Evolutionary conservation across 1,140 invertebrate genomes (phyloP).

Genomic region (Protaetia brevitarsis): DNA sequence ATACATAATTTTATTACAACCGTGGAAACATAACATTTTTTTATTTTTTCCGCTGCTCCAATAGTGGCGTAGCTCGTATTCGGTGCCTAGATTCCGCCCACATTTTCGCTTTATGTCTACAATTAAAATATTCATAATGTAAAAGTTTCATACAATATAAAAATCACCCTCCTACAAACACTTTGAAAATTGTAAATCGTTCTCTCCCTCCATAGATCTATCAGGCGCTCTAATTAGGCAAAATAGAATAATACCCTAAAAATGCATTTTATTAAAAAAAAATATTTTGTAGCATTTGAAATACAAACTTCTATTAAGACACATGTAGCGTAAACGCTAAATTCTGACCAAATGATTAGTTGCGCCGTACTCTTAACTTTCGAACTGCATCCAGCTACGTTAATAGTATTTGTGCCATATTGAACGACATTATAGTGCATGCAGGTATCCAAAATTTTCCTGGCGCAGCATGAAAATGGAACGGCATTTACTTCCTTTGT

Average conservation of each 20-base stretch:
- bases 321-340: conserved; percentile 23
- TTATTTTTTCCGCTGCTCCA: not conserved
- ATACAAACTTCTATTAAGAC: conserved; percentile 28
- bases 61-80: not conserved
- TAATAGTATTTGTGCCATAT: conserved; percentile 30
- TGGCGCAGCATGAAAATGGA: conserved; percentile 33
- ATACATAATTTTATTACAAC: too few relatives aligned
- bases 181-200: not conserved
- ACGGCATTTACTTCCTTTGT: conserved; percentile 23
- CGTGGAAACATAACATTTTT: not conserved
- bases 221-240: not conserved
- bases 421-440: conserved; percentile 30
- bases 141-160: not conserved
- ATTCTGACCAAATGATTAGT: conserved; percentile 25
- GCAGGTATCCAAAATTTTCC: conserved; percentile 20
- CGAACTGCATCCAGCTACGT: conserved; percentile 25
- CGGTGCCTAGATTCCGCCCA: not conserved
- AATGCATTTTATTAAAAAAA: not conserved
- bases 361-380: conserved; percentile 17
- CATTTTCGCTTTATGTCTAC: not conserved
- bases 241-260: not conserved
- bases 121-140: not conserved
- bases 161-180: not conserved
- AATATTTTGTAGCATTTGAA: not conserved
- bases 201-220: not conserved